Evolutionary conservation across 2,888 invertebrate species (phyloP).

Genomic region (Glaucopsyche alexis): DNA sequence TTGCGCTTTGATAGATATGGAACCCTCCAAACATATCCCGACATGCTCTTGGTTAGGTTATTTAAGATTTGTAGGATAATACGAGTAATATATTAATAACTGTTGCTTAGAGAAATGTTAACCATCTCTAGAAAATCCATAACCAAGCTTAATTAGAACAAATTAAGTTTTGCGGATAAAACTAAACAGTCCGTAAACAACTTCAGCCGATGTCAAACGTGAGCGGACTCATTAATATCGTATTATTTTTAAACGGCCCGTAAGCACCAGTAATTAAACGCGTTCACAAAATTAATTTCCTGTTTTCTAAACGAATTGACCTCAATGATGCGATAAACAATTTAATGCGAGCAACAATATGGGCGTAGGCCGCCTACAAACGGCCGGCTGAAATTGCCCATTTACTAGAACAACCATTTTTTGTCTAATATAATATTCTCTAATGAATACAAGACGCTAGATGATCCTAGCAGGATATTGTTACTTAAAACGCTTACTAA

Average conservation of each 20-base stretch:
- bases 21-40: no score
- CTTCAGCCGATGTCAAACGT: background rate
- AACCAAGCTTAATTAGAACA: background rate
- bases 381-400: background rate
- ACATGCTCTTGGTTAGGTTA: no score
- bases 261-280: constrained; percentile 26
- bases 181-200: background rate
- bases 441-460: background rate
- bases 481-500: no score
- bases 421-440: background rate
- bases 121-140: background rate
- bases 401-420: background rate
- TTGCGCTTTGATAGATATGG: no score
- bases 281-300: constrained; percentile 32
- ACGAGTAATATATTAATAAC: no score
- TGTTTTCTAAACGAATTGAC: constrained; percentile 35
- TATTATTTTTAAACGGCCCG: constrained; percentile 19
- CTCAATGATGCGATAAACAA: constrained; percentile 34
- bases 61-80: no score
- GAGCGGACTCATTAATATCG: constrained; percentile 12
- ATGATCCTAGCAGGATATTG: background rate
- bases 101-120: no score
- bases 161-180: background rate
- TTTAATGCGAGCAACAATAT: constrained; percentile 30
- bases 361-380: constrained; percentile 22